These are phyloP conservation scores for Escarpia spicata DNA, from an alignment of 2,888 invertebrate species.

Conservation along the genomic window DNA sequence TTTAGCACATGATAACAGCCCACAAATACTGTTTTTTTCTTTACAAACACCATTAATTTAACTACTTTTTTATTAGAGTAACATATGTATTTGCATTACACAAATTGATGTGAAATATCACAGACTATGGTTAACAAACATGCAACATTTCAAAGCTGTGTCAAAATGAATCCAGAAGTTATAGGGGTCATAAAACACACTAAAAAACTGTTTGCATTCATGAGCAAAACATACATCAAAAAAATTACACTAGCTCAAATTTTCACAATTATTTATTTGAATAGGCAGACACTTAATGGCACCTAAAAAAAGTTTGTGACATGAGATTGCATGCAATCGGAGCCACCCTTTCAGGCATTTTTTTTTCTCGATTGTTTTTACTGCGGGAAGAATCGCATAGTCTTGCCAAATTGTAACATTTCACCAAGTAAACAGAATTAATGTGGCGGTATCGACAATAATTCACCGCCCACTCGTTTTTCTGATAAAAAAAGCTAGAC, in stretches of 20 bases:
- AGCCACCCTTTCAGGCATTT: neutral
- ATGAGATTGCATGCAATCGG: neutral
- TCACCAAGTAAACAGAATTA: neutral
- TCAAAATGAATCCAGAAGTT: neutral
- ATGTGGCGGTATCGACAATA: neutral
- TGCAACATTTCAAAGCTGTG: neutral
- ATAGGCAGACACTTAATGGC: neutral
- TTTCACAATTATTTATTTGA: neutral
- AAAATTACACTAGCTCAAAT: neutral
- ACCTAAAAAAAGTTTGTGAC: neutral
- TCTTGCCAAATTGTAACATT: neutral
- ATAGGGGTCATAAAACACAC: neutral
- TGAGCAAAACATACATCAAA: neutral
- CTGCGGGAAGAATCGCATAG: neutral
- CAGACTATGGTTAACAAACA: neutral
- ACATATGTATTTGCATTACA: neutral
- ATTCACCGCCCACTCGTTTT: neutral
- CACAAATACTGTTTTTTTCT: neutral
- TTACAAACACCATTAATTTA: neutral
- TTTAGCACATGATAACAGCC: no score
- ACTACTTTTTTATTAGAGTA: neutral
- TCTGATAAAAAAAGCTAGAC: neutral
- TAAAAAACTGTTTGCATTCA: neutral
- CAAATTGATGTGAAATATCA: neutral
- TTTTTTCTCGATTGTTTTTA: neutral